phyloP scores from a whole-genome alignment of 2,113 vertebrate species.

The Python bivittatus region DNA sequence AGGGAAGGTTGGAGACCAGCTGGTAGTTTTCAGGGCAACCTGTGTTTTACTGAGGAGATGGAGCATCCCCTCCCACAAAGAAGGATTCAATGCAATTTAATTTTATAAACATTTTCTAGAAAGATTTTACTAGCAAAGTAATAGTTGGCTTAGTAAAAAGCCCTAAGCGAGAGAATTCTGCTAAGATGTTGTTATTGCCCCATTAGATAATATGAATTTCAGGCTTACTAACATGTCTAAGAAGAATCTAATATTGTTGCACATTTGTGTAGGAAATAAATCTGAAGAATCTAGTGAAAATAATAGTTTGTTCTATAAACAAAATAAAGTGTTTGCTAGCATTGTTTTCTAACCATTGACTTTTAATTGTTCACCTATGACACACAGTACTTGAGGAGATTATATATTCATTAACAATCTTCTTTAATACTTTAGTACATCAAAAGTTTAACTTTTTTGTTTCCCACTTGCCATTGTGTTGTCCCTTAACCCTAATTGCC shows the following conservation, averaged over 20 bases:
- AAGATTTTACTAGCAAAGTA: constrained; percentile 28
- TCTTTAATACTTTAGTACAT: constrained; percentile 59
- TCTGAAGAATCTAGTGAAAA: background rate
- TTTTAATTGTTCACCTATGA: constrained; percentile 12
- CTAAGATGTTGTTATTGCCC: constrained; percentile 39
- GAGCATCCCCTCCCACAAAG: background rate
- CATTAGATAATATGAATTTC: constrained; percentile 45
- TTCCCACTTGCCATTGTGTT: constrained; percentile 66
- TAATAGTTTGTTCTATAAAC: background rate
- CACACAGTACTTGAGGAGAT: constrained; percentile 29
- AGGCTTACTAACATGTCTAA: constrained; percentile 33
- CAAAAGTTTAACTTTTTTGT: constrained; percentile 68
- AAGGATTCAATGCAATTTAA: background rate
- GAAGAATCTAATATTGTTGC: constrained; percentile 3
- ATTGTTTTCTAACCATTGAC: constrained; percentile 28
- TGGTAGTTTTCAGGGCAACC: background rate
- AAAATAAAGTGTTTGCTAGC: background rate
- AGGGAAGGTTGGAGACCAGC: background rate
- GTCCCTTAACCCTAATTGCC: constrained; percentile 59
- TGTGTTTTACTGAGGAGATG: background rate
- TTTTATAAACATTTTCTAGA: background rate
- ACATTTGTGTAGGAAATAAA: constrained; percentile 21
- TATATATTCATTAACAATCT: constrained; percentile 48
- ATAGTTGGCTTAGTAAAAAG: background rate
- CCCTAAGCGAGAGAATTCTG: constrained; percentile 21